Evolutionary conservation across 2,113 vertebrate genomes (phyloP), one percentile per base, ranked within the genome.

Genomic region (Malurus melanocephalus): DNA sequence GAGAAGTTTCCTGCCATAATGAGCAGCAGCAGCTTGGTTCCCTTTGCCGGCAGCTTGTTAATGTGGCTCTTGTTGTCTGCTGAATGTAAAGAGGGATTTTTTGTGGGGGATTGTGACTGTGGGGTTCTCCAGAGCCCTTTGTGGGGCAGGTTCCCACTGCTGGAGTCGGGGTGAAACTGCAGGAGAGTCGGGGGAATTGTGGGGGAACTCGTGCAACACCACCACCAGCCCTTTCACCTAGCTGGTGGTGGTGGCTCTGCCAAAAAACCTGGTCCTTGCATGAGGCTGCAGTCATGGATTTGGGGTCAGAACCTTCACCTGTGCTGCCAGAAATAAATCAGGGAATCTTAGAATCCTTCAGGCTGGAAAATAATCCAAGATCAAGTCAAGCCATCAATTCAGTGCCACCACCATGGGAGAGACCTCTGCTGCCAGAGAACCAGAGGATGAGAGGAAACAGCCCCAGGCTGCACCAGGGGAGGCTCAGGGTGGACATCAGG

Each of bases 271-370:
- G 18, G 1, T 35, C 21, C n/a, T 38, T 4, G 1, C 12, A 5
- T 1, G 10, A 33, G 30, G 35, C 35, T 82, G 43, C 2, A 14
- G 38, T 16, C 23, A 0, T 26, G 76, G 52, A 15, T 77, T 57
- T 79, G 53, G 40, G 51, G n/a, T 24, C 16, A 32, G n/a, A 71
- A 59, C 21, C 13, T 51, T 72, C 28, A 7, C 11, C 35, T 28
- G 8, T 7, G 45, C 48, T 61, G 45, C 33, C 7, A 13, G 2
- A 16, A 7, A 9, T 2, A 38, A 35, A 33, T 46, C n/a, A 40
- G 0, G 1, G 48, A 30, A 15, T 30, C 28, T 27, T 32, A 10
- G 40, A 10, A 19, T 30, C 1, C 6, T 42, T 74, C 0, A 0
- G 1, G 11, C 27, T 27, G 53, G 42, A 22, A 67, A 61, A 32